These are phyloP conservation scores for Helarctos malayanus DNA, from an alignment of 2,797 vertebrate genomes.

Conservation along the genomic window DNA sequence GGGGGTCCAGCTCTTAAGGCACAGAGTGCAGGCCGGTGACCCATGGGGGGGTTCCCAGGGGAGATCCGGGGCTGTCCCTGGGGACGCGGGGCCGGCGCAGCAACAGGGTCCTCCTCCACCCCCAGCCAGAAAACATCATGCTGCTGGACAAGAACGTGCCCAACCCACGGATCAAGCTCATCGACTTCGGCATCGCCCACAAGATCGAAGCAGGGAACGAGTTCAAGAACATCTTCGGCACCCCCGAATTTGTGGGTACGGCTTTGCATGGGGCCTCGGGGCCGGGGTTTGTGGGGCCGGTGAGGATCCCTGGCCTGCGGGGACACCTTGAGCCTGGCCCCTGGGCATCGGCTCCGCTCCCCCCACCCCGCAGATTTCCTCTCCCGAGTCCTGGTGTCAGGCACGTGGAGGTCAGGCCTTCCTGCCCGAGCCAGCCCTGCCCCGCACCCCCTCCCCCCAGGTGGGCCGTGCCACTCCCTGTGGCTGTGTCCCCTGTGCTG, in stretches of 20 bases:
- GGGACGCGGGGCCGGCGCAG: neutral
- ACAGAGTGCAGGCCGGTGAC: neutral
- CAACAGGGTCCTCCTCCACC: fast-evolving
- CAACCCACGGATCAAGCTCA: constrained; percentile 98
- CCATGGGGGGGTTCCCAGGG: neutral
- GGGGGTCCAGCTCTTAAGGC: neutral
- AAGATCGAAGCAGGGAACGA: constrained; percentile 98
- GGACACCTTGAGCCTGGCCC: fast-evolving
- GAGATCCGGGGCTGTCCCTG: neutral
- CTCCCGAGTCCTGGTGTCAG: fast-evolving
- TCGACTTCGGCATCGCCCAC: constrained; percentile 98
- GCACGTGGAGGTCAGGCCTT: neutral
- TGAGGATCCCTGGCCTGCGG: fast-evolving
- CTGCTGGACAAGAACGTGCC: constrained; percentile 97
- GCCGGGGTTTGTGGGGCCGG: neutral
- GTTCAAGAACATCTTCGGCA: constrained; percentile 99
- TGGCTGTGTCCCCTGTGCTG: fast-evolving
- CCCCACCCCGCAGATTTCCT: no score
- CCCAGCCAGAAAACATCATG: constrained; percentile 98
- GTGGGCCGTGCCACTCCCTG: neutral
- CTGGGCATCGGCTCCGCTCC: neutral
- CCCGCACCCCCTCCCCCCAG: fast-evolving
- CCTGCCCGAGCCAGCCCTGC: neutral
- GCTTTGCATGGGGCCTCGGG: fast-evolving
- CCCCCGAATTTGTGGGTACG: constrained; percentile 98